Evolutionary conservation across 2,888 invertebrate species (phyloP).

Genomic region (Zele albiditarsus): DNA sequence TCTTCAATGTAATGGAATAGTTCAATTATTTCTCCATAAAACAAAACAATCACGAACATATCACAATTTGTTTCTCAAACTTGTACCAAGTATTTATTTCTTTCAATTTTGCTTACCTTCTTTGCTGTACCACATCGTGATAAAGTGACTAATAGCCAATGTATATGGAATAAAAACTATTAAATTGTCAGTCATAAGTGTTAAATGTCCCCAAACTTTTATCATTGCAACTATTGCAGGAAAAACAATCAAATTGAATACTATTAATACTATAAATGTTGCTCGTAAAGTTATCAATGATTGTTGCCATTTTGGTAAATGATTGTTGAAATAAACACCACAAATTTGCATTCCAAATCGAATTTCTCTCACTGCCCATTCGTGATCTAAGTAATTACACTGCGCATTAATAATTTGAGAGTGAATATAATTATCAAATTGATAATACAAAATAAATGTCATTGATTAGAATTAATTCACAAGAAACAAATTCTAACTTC

Average conservation of each 20-base stretch:
- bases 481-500: too few relatives aligned
- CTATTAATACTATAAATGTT: slow-evolving; percentile 5
- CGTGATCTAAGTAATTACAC: slow-evolving; percentile 35
- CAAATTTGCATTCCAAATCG: slow-evolving; percentile 37
- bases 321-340: slow-evolving; percentile 41
- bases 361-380: slow-evolving; percentile 45
- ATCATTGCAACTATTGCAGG: slow-evolving; percentile 37
- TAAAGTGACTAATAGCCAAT: slow-evolving; percentile 34
- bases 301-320: slow-evolving; percentile 9
- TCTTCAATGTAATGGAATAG: slow-evolving; percentile 35
- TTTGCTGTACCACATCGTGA: slow-evolving; percentile 44
- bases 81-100: neutral
- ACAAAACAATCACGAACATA: neutral
- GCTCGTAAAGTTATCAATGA: slow-evolving; percentile 28
- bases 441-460: too few relatives aligned
- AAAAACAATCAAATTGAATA: slow-evolving; percentile 27
- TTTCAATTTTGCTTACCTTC: slow-evolving; percentile 37
- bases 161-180: slow-evolving; percentile 36
- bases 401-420: too few relatives aligned
- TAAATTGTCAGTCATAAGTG: slow-evolving; percentile 42
- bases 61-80: neutral
- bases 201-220: slow-evolving; percentile 43
- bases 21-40: slow-evolving; percentile 33
- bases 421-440: too few relatives aligned
- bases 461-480: too few relatives aligned